Percentiles rank a stretch among this genome's conserved stretches.
These are phyloP conservation scores for Oncorhynchus nerka DNA, from an alignment of 2,113 vertebrate species.

Conservation along the genomic window DNA sequence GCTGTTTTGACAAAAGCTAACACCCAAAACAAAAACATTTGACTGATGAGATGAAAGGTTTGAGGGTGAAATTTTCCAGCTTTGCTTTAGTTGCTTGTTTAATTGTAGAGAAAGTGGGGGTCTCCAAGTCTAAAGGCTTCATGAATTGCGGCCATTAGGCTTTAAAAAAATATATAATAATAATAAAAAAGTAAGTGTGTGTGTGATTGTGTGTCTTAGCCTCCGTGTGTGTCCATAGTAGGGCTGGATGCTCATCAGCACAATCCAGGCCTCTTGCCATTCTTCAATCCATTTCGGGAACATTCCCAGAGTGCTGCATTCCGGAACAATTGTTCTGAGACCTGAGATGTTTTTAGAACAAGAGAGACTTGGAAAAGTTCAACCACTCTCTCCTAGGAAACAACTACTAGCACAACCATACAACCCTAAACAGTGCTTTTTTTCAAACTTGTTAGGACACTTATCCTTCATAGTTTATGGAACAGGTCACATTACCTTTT, in stretches of 20 bases:
- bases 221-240: background rate
- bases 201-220: background rate
- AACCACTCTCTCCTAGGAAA: background rate
- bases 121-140: constrained; percentile 1
- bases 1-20: constrained; percentile 13
- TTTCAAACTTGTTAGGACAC: background rate
- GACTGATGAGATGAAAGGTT: constrained; percentile 15
- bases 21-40: background rate
- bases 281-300: background rate
- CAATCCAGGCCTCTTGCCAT: background rate
- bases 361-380: background rate
- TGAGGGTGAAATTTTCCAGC: constrained; percentile 21
- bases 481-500: too few species aligned
- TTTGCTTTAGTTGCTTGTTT: constrained; percentile 20
- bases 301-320: constrained; percentile 4
- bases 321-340: background rate
- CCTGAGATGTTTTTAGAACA: background rate
- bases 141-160: background rate
- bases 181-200: background rate
- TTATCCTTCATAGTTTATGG: too few species aligned
- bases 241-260: background rate
- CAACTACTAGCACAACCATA: background rate
- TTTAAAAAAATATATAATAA: background rate
- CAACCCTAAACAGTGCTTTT: background rate
- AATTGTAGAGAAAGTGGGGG: constrained; percentile 18